Conservation (phyloP, 2,113 vertebrate genomes). For the Thryonomys swinderianus region DNA sequence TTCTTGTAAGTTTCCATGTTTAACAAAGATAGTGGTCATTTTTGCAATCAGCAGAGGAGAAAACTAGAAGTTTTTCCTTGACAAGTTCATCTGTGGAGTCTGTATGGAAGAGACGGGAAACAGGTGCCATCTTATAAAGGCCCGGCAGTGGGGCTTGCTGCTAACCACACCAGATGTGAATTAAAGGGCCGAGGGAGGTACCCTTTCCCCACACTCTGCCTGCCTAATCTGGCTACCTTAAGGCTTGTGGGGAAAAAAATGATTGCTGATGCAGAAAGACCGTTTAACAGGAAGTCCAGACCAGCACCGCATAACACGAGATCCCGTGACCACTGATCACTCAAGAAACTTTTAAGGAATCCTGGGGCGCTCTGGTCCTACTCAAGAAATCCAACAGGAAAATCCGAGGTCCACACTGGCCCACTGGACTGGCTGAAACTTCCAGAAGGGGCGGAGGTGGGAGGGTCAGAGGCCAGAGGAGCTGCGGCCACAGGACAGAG, state of each 20-base stretch:
- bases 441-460: accelerated
- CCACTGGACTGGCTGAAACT: too few relatives aligned
- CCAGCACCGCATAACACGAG: neutral
- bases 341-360: neutral
- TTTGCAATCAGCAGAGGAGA: neutral
- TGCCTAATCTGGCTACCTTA: too few relatives aligned
- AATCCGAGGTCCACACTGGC: neutral
- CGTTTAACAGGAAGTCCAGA: accelerated
- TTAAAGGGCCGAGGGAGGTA: too few relatives aligned
- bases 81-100: neutral
- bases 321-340: neutral
- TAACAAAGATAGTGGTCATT: neutral
- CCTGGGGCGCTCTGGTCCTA: neutral
- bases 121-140: accelerated
- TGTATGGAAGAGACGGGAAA: neutral
- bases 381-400: neutral
- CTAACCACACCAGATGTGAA: neutral
- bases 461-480: accelerated
- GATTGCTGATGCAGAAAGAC: neutral
- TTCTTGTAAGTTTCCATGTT: neutral
- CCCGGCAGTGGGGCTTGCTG: too few relatives aligned
- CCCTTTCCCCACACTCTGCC: too few relatives aligned
- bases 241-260: too few relatives aligned
- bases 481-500: accelerated
- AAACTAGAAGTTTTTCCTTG: neutral